Percentiles rank a stretch among this genome's conserved stretches.
Conservation (phyloP, 2,888 invertebrate species). For the Adelognathus sp. region DNA sequence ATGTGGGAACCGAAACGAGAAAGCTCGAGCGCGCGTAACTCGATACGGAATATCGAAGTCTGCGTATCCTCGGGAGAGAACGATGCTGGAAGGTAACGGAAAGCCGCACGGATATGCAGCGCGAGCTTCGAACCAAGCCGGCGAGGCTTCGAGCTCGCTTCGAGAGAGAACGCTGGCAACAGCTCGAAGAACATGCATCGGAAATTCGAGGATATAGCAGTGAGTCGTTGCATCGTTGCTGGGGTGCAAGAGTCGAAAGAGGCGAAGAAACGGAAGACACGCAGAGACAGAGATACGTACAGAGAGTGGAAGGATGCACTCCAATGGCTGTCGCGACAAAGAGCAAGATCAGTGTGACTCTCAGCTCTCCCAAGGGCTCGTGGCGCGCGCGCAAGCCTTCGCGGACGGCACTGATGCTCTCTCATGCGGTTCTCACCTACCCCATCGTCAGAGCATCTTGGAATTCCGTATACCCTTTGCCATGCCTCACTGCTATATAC, state of each 20-base stretch:
- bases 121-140: slow-evolving; percentile 62
- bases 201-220: slow-evolving; percentile 37
- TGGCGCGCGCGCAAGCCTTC: slow-evolving; percentile 45
- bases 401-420: slow-evolving; percentile 61
- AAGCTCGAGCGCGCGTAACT: slow-evolving; percentile 71
- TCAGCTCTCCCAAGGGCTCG: slow-evolving; percentile 72
- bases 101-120: slow-evolving; percentile 64
- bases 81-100: slow-evolving; percentile 67
- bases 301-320: slow-evolving; percentile 70
- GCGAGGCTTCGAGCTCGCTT: slow-evolving; percentile 44
- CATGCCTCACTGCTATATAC: slow-evolving; percentile 40
- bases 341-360: slow-evolving; percentile 78
- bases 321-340: slow-evolving; percentile 75
- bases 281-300: slow-evolving; percentile 7
- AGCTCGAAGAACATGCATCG: slow-evolving; percentile 39
- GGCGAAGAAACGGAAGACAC: slow-evolving; percentile 18
- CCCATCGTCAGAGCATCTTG: slow-evolving; percentile 12
- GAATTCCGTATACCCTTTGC: slow-evolving; percentile 17
- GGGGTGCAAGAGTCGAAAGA: slow-evolving; percentile 43
- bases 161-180: slow-evolving; percentile 1
- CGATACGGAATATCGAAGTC: slow-evolving; percentile 71
- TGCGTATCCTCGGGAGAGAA: slow-evolving; percentile 68
- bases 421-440: slow-evolving; percentile 70
- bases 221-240: slow-evolving; percentile 26
- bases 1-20: slow-evolving; percentile 30